phyloP scores from a whole-genome alignment of 1,140 invertebrate genomes.

The Polyergus mexicanus region DNA sequence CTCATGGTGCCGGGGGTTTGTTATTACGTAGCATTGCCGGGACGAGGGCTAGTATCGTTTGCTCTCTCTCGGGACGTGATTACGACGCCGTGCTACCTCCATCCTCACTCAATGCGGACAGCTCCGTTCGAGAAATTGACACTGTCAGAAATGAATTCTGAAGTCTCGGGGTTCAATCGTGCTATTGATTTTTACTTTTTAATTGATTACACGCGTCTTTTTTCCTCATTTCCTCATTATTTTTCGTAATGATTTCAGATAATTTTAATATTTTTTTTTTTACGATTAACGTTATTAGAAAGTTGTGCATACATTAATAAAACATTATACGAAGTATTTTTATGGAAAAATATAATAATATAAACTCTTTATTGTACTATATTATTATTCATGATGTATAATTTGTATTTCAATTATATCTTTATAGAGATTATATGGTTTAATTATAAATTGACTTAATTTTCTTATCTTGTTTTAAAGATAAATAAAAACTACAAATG shows the following conservation, averaged over 20 bases:
- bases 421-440: background rate
- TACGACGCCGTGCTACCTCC: conserved; percentile 78
- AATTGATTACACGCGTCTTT: background rate
- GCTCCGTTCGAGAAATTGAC: conserved; percentile 50
- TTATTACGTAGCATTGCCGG: conserved; percentile 82
- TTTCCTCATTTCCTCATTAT: background rate
- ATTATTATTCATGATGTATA: background rate
- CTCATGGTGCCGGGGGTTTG: conserved; percentile 78
- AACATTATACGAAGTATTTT: background rate
- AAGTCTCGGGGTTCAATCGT: background rate
- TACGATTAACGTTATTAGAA: background rate
- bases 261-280: background rate
- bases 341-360: background rate
- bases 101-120: conserved; percentile 25
- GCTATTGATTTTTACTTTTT: conserved; percentile 5
- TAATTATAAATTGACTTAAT: background rate
- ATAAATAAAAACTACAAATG: background rate
- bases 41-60: conserved; percentile 83
- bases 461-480: background rate
- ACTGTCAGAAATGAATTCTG: conserved; percentile 21
- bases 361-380: background rate
- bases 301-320: background rate
- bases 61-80: conserved; percentile 85
- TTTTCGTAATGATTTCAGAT: background rate
- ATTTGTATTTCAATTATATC: background rate